Evolutionary conservation across 2,888 invertebrate genomes (phyloP).

Genomic region (Pharmacophagus antenor): DNA sequence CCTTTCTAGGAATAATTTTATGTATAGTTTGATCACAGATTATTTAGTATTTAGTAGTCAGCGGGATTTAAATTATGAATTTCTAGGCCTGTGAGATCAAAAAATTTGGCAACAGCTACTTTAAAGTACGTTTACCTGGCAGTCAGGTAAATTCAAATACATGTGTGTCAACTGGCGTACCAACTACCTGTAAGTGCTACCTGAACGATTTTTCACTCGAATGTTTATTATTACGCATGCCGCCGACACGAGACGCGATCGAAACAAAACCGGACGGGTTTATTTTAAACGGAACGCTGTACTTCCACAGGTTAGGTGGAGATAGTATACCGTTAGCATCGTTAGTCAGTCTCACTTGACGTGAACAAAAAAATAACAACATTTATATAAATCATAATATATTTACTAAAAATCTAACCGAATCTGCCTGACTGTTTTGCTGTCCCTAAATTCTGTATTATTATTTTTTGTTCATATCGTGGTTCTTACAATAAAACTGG

Average conservation of each 20-base stretch:
- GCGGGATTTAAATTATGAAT: too few relatives aligned
- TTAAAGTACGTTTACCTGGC: slow-evolving; percentile 36
- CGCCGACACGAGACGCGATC: slow-evolving; percentile 44
- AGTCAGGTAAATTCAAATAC: slow-evolving; percentile 32
- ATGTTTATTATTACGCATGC: slow-evolving; percentile 48
- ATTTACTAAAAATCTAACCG: not conserved
- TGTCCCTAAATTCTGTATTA: too few relatives aligned
- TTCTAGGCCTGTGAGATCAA: too few relatives aligned
- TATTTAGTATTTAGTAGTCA: too few relatives aligned
- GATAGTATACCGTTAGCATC: slow-evolving; percentile 23
- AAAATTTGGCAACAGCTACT: too few relatives aligned
- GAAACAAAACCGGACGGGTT: slow-evolving; percentile 55
- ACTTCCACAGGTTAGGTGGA: slow-evolving; percentile 34
- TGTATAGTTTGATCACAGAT: too few relatives aligned
- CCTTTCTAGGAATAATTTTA: too few relatives aligned
- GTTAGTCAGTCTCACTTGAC: slow-evolving; percentile 8
- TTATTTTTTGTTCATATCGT: too few relatives aligned
- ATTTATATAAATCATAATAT: not conserved
- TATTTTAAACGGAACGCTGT: slow-evolving; percentile 52
- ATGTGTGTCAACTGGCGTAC: slow-evolving; percentile 34
- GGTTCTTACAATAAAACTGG: too few relatives aligned
- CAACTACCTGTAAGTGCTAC: slow-evolving; percentile 55
- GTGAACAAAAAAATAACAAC: slow-evolving; percentile 1
- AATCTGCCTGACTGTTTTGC: not conserved
- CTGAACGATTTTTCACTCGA: slow-evolving; percentile 42